Evolutionary conservation across 2,888 invertebrate genomes (phyloP).

Genomic region (Mimas tiliae): DNA sequence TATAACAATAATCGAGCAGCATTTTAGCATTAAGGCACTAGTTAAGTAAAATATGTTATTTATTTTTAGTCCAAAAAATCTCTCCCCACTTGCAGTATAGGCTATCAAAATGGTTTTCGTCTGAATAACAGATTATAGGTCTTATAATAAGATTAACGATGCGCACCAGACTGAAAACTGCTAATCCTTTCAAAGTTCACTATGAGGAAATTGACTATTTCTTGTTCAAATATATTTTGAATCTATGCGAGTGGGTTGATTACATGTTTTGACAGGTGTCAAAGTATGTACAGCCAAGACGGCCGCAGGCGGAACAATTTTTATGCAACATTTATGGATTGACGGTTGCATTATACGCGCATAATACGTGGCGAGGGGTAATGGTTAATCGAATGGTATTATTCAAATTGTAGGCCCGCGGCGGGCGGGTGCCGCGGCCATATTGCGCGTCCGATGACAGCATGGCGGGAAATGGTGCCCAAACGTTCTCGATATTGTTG

Average conservation of each 20-base stretch:
- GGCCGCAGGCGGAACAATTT: conserved; percentile 19
- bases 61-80: too few species aligned
- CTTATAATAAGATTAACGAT: too few species aligned
- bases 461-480: conserved; percentile 36
- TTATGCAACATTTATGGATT: conserved; percentile 32
- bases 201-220: conserved; percentile 1
- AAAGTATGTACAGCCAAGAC: conserved; percentile 6
- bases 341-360: conserved; percentile 40
- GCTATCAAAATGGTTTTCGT: too few species aligned
- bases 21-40: too few species aligned
- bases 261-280: conserved; percentile 22
- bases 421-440: conserved; percentile 47
- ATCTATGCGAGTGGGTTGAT: conserved; percentile 3
- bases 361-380: conserved; percentile 50
- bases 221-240: conserved; percentile 18
- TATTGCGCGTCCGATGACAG: conserved; percentile 47
- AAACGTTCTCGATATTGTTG: conserved; percentile 34
- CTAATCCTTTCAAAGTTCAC: background rate
- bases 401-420: conserved; percentile 59
- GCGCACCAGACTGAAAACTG: background rate
- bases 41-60: too few species aligned
- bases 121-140: too few species aligned
- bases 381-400: conserved; percentile 60
- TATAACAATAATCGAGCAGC: too few species aligned
- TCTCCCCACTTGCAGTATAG: too few species aligned